Evolutionary conservation across 2,888 invertebrate genomes (phyloP).

Genomic region (Parelbella ahira): DNA sequence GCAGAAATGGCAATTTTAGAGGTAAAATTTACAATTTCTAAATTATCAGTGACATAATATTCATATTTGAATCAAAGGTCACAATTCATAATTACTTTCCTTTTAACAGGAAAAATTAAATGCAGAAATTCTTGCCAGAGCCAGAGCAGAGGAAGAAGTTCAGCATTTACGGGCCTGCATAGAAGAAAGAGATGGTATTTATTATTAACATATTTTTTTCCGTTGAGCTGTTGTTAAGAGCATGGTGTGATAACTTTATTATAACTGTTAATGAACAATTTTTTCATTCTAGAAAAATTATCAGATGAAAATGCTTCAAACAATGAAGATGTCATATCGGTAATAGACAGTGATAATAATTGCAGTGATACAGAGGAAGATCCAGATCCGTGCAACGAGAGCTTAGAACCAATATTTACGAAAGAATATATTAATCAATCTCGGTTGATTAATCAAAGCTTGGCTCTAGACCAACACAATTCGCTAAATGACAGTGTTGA

Average conservation of each 20-base stretch:
- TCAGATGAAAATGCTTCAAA: neutral
- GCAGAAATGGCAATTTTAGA: constrained; percentile 52
- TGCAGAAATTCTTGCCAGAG: constrained; percentile 47
- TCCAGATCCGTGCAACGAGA: constrained; percentile 51
- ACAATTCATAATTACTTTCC: too few relatives aligned
- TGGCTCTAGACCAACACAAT: constrained; percentile 20
- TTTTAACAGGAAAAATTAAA: constrained; percentile 60
- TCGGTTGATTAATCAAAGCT: constrained; percentile 35
- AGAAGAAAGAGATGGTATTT: constrained; percentile 59
- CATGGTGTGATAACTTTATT: too few relatives aligned
- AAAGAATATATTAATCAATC: constrained; percentile 51
- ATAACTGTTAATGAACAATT: too few relatives aligned
- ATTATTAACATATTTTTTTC: too few relatives aligned
- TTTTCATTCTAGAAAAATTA: neutral
- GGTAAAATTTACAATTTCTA: too few relatives aligned
- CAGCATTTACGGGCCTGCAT: constrained; percentile 56
- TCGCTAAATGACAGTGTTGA: constrained; percentile 27
- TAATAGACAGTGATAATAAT: constrained; percentile 45
- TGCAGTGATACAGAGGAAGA: constrained; percentile 42
- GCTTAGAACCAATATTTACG: constrained; percentile 59
- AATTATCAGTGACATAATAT: too few relatives aligned
- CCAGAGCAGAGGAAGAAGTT: constrained; percentile 52
- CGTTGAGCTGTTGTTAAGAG: too few relatives aligned
- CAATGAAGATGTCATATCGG: constrained; percentile 39
- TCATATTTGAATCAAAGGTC: too few relatives aligned